Base-by-base conservation (phyloP, 2,113 vertebrate species). In the Pteropus alecto region DNA sequence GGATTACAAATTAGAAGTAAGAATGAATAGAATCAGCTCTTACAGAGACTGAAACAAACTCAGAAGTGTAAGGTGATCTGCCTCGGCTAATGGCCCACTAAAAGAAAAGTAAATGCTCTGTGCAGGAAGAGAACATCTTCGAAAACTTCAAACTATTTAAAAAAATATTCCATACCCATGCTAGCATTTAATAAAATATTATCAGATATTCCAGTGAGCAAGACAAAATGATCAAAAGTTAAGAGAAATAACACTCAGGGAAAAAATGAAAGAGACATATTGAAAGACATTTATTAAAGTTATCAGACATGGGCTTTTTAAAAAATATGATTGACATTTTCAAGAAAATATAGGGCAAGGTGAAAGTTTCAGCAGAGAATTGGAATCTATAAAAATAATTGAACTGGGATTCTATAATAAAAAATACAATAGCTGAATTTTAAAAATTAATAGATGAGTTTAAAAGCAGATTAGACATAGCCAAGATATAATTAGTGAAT, bases 261-360 rank as follows among this genome's bases (percentile, higher is more conserved):
- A 26, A 24, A n/a, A 70, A 38, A 58, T 76, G 19, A 48, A 71
- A 68, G 21, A 90, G 18, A 83, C 7, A 16, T 46, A 70, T 43
- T 33, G 51, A 87, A 19, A 63, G 63, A n/a, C 21, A 93, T 83
- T 86, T 85, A 46, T 35, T 87, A 67, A 30, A 43, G 21, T 79
- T 93, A 73, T 30, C 35, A 84, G 24, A 74, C 41, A 67, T 83
- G 70, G 21, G 67, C 22, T 90, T 71, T 84, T 96, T 83, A 95
- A 43, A 94, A 87, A 96, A 54, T 95, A 70, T 79, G 38, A 67
- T 74, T 63, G 63, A 65, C 89, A 38, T 92, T 92, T 86, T 73
- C 67, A 89, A 38, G 38, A 95, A 85, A 84, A 86, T 12, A 60
- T 58, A 88, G 24, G 38, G 16, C 11, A 28, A 35, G 1, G 4